Evolutionary conservation across 2,797 vertebrate species (phyloP), one percentile per base, ranked within the genome.

Genomic region (Momotus momota): DNA sequence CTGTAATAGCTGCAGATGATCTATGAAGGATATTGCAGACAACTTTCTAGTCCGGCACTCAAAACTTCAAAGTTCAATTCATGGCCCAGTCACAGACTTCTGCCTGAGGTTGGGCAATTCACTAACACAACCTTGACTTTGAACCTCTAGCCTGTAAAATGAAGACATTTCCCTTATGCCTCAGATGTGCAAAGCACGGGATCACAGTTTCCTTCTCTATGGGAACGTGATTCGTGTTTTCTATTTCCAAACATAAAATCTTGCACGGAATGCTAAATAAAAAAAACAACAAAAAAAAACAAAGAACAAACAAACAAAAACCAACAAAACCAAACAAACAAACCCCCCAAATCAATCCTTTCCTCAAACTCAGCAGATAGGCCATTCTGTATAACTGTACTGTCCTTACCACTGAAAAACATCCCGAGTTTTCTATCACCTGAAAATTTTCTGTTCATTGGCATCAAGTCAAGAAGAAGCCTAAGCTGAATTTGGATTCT

Each of bases 31-130:
- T 48, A 82, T 31, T 57, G 51, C 9, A 94, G 60, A 64, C 3
- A n/a, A 38, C n/a, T 45, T 77, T 75, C 64, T 77, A 43, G 46
- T 38, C 79, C 43, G 65, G 49, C n/a, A 69, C 18, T 51, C 33
- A 69, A 78, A 94, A 91, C 69, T 22, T 7, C 61, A 20, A 88
- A 94, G 82, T 73, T 89, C 87, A 94, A 15, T 57, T 86, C 29
- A 40, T 3, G 16, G 40, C 25, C 17, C 46, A 77, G n/a, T 35
- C 48, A 70, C 12, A 85, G 22, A 73, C 55, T 85, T 95, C 52
- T 82, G 40, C 20, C 48, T 82, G 46, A 83, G 43, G 26, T 2
- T 85, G 85, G 61, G 82, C 75, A 95, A 78, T 57, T 54, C 57
- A n/a, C 20, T 67, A 88, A 87, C 8, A 65, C 6, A 69, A 46